Evolutionary conservation across 2,888 invertebrate species (phyloP).

Genomic region (Cheilosia scutellata): DNA sequence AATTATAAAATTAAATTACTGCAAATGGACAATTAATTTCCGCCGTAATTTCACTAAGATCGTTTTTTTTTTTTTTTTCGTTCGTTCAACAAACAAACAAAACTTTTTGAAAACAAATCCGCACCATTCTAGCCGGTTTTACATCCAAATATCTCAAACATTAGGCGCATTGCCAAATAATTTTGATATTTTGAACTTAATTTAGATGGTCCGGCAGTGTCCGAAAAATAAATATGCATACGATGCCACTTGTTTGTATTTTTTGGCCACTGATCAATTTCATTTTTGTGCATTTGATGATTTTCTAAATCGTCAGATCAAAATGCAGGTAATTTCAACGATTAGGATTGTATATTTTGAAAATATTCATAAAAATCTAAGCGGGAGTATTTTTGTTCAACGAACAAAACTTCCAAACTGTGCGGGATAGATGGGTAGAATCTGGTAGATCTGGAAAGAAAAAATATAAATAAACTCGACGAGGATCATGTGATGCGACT

Average conservation of each 20-base stretch:
- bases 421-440: conserved; percentile 37
- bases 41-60: background rate
- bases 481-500: conserved; percentile 67
- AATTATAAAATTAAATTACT: conserved; percentile 51
- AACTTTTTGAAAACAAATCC: conserved; percentile 30
- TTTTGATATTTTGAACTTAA: conserved; percentile 57
- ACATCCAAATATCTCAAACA: conserved; percentile 44
- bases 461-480: conserved; percentile 57
- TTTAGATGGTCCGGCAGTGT: conserved; percentile 54
- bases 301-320: conserved; percentile 28
- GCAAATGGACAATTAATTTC: conserved; percentile 54
- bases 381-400: conserved; percentile 24
- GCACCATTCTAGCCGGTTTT: conserved; percentile 14
- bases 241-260: conserved; percentile 66
- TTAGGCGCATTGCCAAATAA: conserved; percentile 57
- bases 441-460: conserved; percentile 61
- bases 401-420: conserved; percentile 7
- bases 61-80: conserved; percentile 11
- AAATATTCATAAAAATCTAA: conserved; percentile 1
- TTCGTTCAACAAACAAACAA: background rate
- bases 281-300: conserved; percentile 29
- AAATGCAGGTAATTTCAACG: conserved; percentile 58
- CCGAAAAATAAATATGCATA: background rate
- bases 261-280: conserved; percentile 58
- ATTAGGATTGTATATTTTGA: conserved; percentile 41